Conservation (phyloP, 2,888 invertebrate species). For the Tortrix viridana region DNA sequence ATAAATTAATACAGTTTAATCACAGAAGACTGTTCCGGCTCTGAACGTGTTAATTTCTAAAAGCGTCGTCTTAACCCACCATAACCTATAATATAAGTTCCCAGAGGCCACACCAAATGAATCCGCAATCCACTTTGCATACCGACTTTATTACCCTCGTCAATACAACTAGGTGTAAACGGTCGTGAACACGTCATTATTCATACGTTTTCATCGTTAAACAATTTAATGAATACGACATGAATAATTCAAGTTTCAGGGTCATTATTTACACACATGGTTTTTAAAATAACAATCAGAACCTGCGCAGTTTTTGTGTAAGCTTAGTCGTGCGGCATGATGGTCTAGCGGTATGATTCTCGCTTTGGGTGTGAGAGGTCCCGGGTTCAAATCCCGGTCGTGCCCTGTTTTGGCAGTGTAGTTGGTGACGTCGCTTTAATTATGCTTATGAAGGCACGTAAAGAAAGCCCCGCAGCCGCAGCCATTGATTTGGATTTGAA, state of each 20-base stretch:
- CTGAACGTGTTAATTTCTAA: not conserved
- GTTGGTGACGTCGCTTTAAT: too few relatives aligned
- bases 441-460: too few relatives aligned
- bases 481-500: too few relatives aligned
- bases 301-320: not conserved
- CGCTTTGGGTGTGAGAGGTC: too few relatives aligned
- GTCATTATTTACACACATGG: constrained; percentile 7
- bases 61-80: constrained; percentile 55
- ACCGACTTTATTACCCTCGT: constrained; percentile 55
- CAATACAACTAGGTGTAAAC: constrained; percentile 9
- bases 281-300: not conserved
- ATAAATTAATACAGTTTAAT: too few relatives aligned
- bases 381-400: too few relatives aligned
- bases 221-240: not conserved
- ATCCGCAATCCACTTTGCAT: constrained; percentile 66
- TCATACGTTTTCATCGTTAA: constrained; percentile 14
- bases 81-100: constrained; percentile 51
- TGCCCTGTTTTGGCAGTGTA: too few relatives aligned
- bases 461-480: too few relatives aligned
- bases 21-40: too few relatives aligned
- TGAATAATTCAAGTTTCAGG: not conserved
- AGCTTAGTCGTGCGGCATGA: constrained; percentile 42
- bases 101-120: constrained; percentile 56
- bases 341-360: too few relatives aligned
- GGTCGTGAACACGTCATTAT: constrained; percentile 9